These are phyloP conservation scores for Mylabris sibirica DNA, from an alignment of 2,888 invertebrate species.

Conservation along the genomic window DNA sequence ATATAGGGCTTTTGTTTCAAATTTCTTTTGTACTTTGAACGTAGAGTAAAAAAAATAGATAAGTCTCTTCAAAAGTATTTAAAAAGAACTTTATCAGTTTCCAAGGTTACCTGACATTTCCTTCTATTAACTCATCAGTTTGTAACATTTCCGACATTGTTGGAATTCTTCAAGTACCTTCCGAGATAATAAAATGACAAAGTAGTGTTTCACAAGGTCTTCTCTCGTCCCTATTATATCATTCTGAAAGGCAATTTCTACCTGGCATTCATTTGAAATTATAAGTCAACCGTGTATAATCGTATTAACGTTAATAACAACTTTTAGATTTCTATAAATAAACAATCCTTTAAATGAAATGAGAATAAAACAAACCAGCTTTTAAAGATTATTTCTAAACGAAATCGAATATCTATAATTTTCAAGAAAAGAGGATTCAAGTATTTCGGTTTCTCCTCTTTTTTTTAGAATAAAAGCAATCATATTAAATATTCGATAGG, in stretches of 20 bases:
- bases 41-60: neutral
- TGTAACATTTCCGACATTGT: constrained; percentile 14
- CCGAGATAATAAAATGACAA: constrained; percentile 19
- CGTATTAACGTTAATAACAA: neutral
- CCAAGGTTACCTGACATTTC: neutral
- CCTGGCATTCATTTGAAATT: neutral
- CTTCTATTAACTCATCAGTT: constrained; percentile 3
- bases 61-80: neutral
- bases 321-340: neutral
- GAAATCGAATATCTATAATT: neutral
- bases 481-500: neutral
- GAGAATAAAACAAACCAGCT: neutral
- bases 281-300: neutral
- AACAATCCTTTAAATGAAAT: neutral
- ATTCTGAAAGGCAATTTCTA: neutral
- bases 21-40: neutral
- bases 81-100: neutral
- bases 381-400: too few relatives aligned
- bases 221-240: neutral
- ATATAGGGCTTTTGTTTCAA: constrained; percentile 5
- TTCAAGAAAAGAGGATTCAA: neutral
- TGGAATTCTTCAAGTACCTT: constrained; percentile 9
- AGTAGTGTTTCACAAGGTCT: constrained; percentile 2
- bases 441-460: too few relatives aligned
- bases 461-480: neutral